A percentile compares a stretch with the other conserved stretches of the same genome.
phyloP scores from a whole-genome alignment of 2,888 invertebrate genomes.

The Altica lythri region DNA sequence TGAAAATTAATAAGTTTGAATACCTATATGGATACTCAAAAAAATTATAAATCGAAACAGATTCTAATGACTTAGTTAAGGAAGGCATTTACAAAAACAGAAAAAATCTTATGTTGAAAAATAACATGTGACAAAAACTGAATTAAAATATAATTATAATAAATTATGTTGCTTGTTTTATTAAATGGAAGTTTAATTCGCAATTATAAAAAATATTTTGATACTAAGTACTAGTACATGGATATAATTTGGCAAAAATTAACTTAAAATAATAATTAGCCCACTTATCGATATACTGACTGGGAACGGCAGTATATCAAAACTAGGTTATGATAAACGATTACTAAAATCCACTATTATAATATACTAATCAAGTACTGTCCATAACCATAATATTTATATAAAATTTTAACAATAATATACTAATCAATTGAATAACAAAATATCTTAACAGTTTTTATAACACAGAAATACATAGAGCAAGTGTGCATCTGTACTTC shows the following conservation, averaged over 20 bases:
- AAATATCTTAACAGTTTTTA: conserved; percentile 48
- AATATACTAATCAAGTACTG: conserved; percentile 45
- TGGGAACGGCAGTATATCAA: conserved; percentile 52
- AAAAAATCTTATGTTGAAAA: no score
- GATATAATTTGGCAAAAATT: conserved; percentile 7
- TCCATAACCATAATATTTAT: conserved; percentile 54
- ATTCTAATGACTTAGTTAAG: no score
- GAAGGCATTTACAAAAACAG: no score
- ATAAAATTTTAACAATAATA: conserved; percentile 57
- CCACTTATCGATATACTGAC: conserved; percentile 45
- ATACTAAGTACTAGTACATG: conserved; percentile 7
- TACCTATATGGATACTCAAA: no score
- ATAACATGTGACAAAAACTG: no score
- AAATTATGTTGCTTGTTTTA: conserved; percentile 2
- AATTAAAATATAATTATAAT: no score
- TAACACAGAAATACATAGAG: conserved; percentile 43
- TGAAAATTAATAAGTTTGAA: no score
- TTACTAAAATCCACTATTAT: conserved; percentile 26
- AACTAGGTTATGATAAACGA: conserved; percentile 24
- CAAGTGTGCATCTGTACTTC: conserved; percentile 36
- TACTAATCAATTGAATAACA: conserved; percentile 46
- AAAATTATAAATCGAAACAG: no score
- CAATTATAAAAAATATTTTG: no score
- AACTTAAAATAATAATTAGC: conserved; percentile 1
- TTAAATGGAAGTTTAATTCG: no score